Base-by-base conservation (phyloP, 2,888 invertebrate species). In the Drosophila macrospina region DNA sequence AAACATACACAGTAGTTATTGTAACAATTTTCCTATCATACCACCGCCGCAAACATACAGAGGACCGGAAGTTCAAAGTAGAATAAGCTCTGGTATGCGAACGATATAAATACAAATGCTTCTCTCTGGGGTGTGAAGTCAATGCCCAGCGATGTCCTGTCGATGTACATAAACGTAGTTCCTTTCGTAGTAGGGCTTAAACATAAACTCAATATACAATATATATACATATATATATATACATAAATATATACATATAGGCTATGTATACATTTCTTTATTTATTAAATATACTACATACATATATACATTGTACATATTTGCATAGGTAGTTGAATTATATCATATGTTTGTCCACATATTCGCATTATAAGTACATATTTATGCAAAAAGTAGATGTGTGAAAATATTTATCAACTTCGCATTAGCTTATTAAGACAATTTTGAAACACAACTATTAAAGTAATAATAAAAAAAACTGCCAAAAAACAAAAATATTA, bases 1-100 rank as follows among this genome's bases (percentile, higher is more conserved):
- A 10, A 90, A 86, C 36, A 70, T 92, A 39, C 90, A 90, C 70
- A 90, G 88, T 32, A 85, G 89, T 20, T 91, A 91, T 64, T 92
- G 90, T 55, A 86, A 81, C 20, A 90, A 89, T 57, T 76, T 90
- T 20, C 64, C 78, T 10, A 71, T 86, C 13, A 81, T 90, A 36
- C 80, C 83, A 51, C 78, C 83, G 61, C 77, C 79, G 24, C 84
- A 76, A 65, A 60, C 72, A 44, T 89, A 88, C 54, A 86, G 87
- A 28, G 72, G 80, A 13, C 72, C 87, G 26, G 90, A 86, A 45
- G 82, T 86, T 61, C 80, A 90, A 61, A 89, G 80, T 69, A 89
- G 91, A 66, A 85, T 91, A 51, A 89, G 82, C 67, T 84, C 91
- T 39, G 86, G 88, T 34, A 80, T 92, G 70, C 83, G 91, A 72